Conservation (phyloP, 2,888 invertebrate genomes). For the Acanthosepion lycidas region DNA sequence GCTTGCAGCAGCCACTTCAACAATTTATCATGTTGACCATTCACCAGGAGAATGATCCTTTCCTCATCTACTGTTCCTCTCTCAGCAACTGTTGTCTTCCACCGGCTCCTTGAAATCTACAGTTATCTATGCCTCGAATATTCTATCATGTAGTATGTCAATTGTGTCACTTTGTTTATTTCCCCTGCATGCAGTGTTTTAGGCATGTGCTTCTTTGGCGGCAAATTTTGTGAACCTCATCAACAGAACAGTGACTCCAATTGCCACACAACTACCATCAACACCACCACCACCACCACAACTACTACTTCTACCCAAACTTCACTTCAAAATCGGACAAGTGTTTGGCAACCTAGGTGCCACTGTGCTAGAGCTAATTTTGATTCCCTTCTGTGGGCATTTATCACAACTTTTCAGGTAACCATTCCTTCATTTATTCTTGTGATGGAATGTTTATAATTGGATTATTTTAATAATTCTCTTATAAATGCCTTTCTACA, state of each 20-base stretch:
- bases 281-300: not conserved
- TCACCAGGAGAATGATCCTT: not conserved
- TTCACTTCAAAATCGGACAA: constrained; percentile 8
- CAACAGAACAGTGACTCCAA: constrained; percentile 73
- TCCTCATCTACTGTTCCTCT: not conserved
- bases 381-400: constrained; percentile 76
- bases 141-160: not conserved
- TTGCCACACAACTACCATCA: not conserved
- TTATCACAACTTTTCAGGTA: constrained; percentile 77
- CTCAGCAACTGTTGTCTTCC: not conserved
- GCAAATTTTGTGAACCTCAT: constrained; percentile 98
- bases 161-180: constrained; percentile 46
- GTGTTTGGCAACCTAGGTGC: constrained; percentile 59
- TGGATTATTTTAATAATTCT: not conserved
- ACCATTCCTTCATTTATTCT: constrained; percentile 49
- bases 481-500: not conserved
- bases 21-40: not conserved
- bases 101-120: not conserved
- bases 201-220: constrained; percentile 99
- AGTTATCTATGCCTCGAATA: not conserved
- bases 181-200: constrained; percentile 90
- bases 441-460: not conserved
- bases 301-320: not conserved
- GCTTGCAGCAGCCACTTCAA: not conserved
- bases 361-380: constrained; percentile 76